These are phyloP conservation scores for Procambarus virginalis DNA, from an alignment of 1,140 invertebrate genomes.

Conservation along the genomic window DNA sequence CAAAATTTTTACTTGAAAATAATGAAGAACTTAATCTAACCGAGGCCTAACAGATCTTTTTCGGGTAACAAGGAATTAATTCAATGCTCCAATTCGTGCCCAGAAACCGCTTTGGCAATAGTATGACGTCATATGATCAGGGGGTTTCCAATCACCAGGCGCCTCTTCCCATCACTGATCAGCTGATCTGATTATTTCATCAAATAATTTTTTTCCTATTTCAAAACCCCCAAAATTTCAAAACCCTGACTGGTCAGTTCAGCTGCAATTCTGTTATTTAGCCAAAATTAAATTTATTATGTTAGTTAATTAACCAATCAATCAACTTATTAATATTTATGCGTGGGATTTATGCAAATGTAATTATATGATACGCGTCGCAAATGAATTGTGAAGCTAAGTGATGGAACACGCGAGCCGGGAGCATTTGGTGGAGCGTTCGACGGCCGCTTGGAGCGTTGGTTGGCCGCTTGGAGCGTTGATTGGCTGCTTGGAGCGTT, in stretches of 20 bases:
- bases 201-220: not conserved
- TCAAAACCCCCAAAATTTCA: not conserved
- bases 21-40: too few relatives aligned
- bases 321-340: constrained; percentile 63
- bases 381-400: constrained; percentile 61
- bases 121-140: not conserved
- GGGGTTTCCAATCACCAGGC: not conserved
- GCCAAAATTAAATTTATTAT: constrained; percentile 52
- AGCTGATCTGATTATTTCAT: constrained; percentile 6
- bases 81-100: too few relatives aligned
- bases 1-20: too few relatives aligned
- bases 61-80: too few relatives aligned
- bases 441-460: not conserved
- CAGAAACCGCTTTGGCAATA: not conserved
- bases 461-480: too few relatives aligned
- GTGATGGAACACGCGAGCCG: constrained; percentile 18
- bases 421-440: not conserved
- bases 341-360: constrained; percentile 61
- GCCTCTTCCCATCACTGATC: constrained; percentile 11
- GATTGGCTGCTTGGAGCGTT: too few relatives aligned
- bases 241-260: constrained; percentile 17
- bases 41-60: too few relatives aligned
- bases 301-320: constrained; percentile 61
- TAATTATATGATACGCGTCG: constrained; percentile 59
- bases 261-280: constrained; percentile 43